phyloP scores from a whole-genome alignment of 1,140 invertebrate species.

The Diabrotica virgifera region DNA sequence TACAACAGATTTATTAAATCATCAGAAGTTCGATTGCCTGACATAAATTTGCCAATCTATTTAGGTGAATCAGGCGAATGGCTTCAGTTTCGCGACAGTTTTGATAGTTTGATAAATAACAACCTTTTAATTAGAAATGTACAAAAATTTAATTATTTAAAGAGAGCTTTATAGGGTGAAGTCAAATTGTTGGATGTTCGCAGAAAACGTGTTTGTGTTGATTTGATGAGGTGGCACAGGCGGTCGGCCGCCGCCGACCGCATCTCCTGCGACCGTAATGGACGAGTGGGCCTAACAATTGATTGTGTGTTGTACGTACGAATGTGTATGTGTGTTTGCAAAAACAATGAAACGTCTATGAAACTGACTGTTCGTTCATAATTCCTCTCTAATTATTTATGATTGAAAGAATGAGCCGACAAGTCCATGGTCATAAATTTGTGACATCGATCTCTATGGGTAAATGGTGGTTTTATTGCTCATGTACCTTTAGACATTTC shows the following conservation, averaged over 20 bases:
- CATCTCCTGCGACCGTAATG: conserved; percentile 11
- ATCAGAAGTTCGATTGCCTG: no score
- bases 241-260: conserved; percentile 2
- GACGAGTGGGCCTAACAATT: neutral
- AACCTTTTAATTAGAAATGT: no score
- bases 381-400: conserved; percentile 6
- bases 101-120: no score
- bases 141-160: no score
- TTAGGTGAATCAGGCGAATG: no score
- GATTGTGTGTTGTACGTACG: neutral
- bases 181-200: conserved; percentile 1
- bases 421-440: neutral
- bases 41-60: no score
- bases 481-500: no score
- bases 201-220: conserved; percentile 15
- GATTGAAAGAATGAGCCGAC: conserved; percentile 4
- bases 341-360: conserved; percentile 10
- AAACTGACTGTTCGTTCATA: neutral
- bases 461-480: no score
- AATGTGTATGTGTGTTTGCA: neutral
- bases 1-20: no score
- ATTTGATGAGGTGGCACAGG: conserved; percentile 19
- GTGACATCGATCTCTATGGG: no score
- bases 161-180: no score
- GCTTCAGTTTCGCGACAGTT: no score